Conservation (phyloP, 1,140 invertebrate genomes). For the Sminthurides bifidus region DNA sequence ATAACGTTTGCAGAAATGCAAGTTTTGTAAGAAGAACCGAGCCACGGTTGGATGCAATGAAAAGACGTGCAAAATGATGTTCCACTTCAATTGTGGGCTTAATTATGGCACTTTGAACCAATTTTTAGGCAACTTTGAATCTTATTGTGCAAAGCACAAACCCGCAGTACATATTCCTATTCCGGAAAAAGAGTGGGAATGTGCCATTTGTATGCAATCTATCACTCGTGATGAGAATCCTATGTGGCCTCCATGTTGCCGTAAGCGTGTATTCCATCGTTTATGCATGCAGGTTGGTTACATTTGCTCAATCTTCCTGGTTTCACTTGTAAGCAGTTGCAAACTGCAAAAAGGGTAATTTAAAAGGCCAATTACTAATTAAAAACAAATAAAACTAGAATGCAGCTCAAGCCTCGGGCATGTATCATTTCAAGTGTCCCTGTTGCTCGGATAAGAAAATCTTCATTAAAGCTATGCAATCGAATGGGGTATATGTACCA, state of each 20-base stretch:
- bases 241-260: constrained; percentile 42
- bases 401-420: constrained; percentile 4
- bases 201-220: constrained; percentile 39
- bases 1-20: constrained; percentile 50
- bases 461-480: constrained; percentile 46
- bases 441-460: constrained; percentile 46
- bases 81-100: constrained; percentile 51
- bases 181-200: constrained; percentile 14
- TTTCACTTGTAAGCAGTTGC: background rate
- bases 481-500: constrained; percentile 52
- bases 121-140: constrained; percentile 48
- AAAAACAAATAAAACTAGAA: background rate
- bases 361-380: background rate
- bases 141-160: constrained; percentile 21
- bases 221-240: constrained; percentile 34
- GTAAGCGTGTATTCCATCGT: constrained; percentile 41
- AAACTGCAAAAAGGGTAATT: background rate
- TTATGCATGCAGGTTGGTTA: constrained; percentile 38
- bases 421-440: constrained; percentile 47
- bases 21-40: constrained; percentile 43
- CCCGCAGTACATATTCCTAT: constrained; percentile 7
- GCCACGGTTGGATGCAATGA: constrained; percentile 49
- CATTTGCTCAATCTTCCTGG: background rate
- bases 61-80: constrained; percentile 43
- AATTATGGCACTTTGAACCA: constrained; percentile 43